A percentile compares a stretch with the other conserved stretches of the same genome.
phyloP scores from a whole-genome alignment of 2,797 vertebrate genomes.

The Tangara arthus region DNA sequence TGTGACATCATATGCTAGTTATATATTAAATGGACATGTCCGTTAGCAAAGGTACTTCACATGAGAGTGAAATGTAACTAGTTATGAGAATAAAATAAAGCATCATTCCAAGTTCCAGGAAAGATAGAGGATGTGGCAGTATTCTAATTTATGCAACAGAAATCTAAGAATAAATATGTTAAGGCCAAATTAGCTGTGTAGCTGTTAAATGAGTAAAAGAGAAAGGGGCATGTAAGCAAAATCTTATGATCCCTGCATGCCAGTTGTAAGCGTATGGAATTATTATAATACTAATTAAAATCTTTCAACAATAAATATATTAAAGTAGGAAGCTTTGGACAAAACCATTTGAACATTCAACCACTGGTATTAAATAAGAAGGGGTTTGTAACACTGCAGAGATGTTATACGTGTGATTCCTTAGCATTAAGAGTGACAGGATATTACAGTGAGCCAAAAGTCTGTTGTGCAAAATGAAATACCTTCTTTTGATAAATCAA shows the following conservation, averaged over 20 bases:
- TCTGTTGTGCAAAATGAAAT: not conserved
- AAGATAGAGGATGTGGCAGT: not conserved
- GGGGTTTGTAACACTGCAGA: not conserved
- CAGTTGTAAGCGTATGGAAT: not conserved
- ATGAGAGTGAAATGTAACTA: not conserved
- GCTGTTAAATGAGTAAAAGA: not conserved
- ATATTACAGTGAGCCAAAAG: not conserved
- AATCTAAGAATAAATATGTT: not conserved
- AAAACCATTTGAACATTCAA: not conserved
- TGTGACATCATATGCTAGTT: not conserved
- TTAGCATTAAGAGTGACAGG: not conserved
- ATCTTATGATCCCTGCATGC: not conserved
- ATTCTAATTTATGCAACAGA: not conserved
- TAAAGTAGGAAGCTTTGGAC: not conserved
- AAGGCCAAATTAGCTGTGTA: not conserved
- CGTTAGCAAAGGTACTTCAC: not conserved
- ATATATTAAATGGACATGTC: not conserved
- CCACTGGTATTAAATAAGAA: not conserved
- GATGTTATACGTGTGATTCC: not conserved
- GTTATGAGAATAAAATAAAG: not conserved
- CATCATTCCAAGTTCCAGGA: not conserved
- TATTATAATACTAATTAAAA: not conserved
- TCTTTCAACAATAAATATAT: not conserved
- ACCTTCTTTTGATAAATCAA: not conserved
- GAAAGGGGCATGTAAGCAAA: not conserved